phyloP scores from a whole-genome alignment of 2,888 invertebrate species.

The Oxytorus armatus region DNA sequence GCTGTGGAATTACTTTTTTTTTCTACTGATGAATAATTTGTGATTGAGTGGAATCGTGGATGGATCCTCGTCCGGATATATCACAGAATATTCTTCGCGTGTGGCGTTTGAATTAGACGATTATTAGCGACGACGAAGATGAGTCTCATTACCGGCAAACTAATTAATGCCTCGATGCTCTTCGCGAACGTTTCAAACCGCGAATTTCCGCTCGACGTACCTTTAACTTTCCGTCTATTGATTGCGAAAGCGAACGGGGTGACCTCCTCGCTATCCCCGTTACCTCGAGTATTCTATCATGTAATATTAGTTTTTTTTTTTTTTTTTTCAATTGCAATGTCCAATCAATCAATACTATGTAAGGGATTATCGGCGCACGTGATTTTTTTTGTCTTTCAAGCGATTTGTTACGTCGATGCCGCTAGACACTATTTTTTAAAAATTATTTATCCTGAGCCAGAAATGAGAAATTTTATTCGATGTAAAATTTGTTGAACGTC shows the following conservation, averaged over 20 bases:
- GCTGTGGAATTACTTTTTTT: too few relatives aligned
- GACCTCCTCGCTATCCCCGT: slow-evolving; percentile 29
- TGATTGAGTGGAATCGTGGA: too few relatives aligned
- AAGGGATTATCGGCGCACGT: too few relatives aligned
- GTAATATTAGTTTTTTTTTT: slow-evolving; percentile 43
- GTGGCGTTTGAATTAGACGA: not conserved
- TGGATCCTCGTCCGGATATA: not conserved
- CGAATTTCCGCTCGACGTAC: slow-evolving; percentile 38
- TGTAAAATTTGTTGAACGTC: not conserved
- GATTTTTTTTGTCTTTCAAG: too few relatives aligned
- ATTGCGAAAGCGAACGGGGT: slow-evolving; percentile 34
- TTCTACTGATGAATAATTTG: too few relatives aligned
- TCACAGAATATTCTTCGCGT: not conserved
- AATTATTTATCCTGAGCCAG: too few relatives aligned
- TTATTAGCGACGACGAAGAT: slow-evolving; percentile 1
- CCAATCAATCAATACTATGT: not conserved
- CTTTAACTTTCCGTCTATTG: slow-evolving; percentile 36
- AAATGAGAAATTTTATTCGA: too few relatives aligned
- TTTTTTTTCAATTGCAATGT: slow-evolving; percentile 22
- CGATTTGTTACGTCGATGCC: too few relatives aligned
- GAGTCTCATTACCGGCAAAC: not conserved
- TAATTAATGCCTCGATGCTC: slow-evolving; percentile 31
- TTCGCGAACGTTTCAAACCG: slow-evolving; percentile 25
- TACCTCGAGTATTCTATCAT: slow-evolving; percentile 20
- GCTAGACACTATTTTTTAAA: too few relatives aligned